A percentile compares a stretch with the other conserved stretches of the same genome.
Evolutionary conservation across 2,113 vertebrate genomes (phyloP).

Genomic region (Aegithalos caudatus): DNA sequence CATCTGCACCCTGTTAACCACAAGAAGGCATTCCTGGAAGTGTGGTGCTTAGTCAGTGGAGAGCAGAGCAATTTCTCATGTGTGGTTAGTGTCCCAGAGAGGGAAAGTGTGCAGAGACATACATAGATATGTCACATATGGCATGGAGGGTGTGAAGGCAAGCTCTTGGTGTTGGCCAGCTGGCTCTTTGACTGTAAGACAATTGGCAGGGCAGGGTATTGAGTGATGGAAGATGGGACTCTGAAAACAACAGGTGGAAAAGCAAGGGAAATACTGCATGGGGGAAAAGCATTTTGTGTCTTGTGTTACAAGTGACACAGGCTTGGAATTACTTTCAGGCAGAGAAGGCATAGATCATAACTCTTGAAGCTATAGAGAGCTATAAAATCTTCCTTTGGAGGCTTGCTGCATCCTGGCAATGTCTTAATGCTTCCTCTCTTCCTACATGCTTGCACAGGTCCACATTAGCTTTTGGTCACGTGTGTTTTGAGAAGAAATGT

Average conservation of each 20-base stretch:
- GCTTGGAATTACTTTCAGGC: not conserved
- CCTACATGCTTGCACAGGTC: not conserved
- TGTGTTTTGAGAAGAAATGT: not conserved
- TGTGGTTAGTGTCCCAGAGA: not conserved
- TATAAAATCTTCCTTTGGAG: not conserved
- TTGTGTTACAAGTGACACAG: not conserved
- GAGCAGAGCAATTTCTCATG: not conserved
- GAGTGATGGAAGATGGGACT: not conserved
- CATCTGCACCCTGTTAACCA: not conserved
- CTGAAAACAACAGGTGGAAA: not conserved
- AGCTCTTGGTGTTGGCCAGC: not conserved
- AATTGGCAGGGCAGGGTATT: not conserved
- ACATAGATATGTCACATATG: accelerated
- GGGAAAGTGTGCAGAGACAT: not conserved
- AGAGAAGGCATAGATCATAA: not conserved
- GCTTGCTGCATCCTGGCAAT: not conserved
- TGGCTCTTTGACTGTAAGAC: not conserved
- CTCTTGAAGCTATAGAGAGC: not conserved
- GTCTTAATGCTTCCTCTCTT: not conserved
- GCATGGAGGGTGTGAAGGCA: not conserved
- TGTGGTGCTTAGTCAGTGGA: not conserved
- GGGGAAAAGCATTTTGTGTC: not conserved
- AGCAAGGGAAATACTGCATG: not conserved
- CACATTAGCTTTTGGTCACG: not conserved
- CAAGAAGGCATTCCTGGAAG: not conserved